A percentile compares a stretch with the other conserved stretches of the same genome.
Evolutionary conservation across 2,888 invertebrate species (phyloP).

Genomic region (Drosophila mulleri): DNA sequence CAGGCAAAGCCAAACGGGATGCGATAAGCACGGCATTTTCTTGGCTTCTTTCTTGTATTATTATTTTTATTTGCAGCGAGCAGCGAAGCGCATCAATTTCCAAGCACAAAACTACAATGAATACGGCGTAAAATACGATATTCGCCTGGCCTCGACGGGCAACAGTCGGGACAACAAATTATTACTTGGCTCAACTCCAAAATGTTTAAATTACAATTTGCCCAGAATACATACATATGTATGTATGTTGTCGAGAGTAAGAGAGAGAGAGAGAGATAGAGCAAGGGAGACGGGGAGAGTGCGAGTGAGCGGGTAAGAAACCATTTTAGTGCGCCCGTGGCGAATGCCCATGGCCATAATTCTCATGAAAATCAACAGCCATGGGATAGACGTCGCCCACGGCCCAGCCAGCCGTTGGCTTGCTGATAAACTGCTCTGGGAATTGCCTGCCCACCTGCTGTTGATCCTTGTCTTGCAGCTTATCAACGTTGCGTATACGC

Average conservation of each 20-base stretch:
- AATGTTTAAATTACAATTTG: constrained; percentile 81
- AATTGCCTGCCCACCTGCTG: constrained; percentile 52
- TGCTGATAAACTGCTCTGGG: constrained; percentile 49
- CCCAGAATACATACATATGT: constrained; percentile 36
- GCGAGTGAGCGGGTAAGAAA: constrained; percentile 38
- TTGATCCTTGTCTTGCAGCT: constrained; percentile 25
- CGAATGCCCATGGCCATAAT: constrained; percentile 31
- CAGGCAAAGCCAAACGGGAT: constrained; percentile 45
- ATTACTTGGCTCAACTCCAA: constrained; percentile 77
- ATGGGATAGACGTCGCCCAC: constrained; percentile 26
- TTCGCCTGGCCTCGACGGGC: constrained; percentile 57
- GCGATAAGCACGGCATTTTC: constrained; percentile 67
- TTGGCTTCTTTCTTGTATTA: constrained; percentile 19
- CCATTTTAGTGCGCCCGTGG: constrained; percentile 47
- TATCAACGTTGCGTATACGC: constrained; percentile 48
- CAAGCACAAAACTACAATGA: constrained; percentile 57
- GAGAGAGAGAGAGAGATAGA: neutral
- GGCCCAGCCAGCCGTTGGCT: constrained; percentile 2
- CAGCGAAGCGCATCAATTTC: constrained; percentile 76
- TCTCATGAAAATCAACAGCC: constrained; percentile 63
- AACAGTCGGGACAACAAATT: constrained; percentile 70
- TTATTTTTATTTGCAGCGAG: constrained; percentile 23
- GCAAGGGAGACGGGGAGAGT: neutral
- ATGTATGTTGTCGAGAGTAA: neutral
- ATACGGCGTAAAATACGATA: constrained; percentile 27